These are phyloP conservation scores for Trochalopteron elliotii DNA, from an alignment of 2,113 vertebrate genomes.

Conservation along the genomic window DNA sequence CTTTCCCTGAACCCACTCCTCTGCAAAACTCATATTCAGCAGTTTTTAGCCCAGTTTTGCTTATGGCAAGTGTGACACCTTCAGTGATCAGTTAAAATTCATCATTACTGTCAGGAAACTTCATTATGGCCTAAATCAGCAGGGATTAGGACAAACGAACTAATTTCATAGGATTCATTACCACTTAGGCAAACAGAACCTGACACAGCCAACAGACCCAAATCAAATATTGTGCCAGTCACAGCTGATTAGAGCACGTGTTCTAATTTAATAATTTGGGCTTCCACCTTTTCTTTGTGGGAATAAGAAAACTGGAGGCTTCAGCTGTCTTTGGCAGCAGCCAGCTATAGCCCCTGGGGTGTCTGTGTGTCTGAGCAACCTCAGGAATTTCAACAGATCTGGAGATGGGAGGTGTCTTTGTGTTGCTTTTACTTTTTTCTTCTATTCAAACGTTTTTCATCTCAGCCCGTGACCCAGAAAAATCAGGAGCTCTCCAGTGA, in stretches of 20 bases:
- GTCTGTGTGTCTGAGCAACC: neutral
- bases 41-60: neutral
- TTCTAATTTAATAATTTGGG: neutral
- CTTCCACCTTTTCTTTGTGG: neutral
- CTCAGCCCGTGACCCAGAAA: conserved; percentile 42
- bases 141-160: neutral
- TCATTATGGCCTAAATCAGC: fast-evolving
- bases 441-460: neutral
- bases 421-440: neutral
- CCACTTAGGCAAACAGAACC: neutral
- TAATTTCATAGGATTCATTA: neutral
- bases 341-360: neutral
- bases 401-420: neutral
- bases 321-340: neutral
- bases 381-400: neutral
- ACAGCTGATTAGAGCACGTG: neutral
- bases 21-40: neutral
- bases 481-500: neutral
- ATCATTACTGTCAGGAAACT: neutral
- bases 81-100: neutral
- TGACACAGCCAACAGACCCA: neutral
- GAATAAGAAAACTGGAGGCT: neutral
- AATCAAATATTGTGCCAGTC: neutral
- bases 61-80: neutral
- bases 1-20: neutral